Base-by-base conservation (phyloP, 2,797 vertebrate genomes). In the Sebastes aleutianus region DNA sequence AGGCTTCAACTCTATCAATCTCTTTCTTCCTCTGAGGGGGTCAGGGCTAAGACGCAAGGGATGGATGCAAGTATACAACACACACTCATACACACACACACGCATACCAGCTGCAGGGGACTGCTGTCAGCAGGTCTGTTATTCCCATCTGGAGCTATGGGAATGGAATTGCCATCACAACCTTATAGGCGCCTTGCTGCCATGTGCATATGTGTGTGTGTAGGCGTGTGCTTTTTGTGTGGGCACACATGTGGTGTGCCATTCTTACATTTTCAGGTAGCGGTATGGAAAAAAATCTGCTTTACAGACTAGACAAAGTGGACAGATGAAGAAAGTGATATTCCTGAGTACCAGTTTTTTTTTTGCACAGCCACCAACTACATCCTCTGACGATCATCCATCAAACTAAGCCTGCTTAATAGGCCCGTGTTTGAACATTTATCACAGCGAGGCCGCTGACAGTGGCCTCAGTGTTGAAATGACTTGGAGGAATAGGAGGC, bases 321-420 rank as follows among this genome's bases (percentile, higher is more conserved):
- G 85, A 92, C 76, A 69, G 62, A 91, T 83, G 83, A 89, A 78
- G 87, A 93, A 92, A 91, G 64, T 68, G 79, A 94, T 91, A 93
- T 92, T 91, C 87, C 85, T 85, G 85, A 86, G 80, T 89, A 87
- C 58, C 68, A 76, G 70, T 56, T 61, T 64, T 62, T 62, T 79
- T 53, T 78, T 61, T 75, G 73, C 57, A 47, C 57, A 73, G 75
- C 71, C 80, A 91, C 76, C 64, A 62, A 54, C 61, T 75, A 36
- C 81, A 81, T 72, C 75, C 79, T 66, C 75, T 89, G 87, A 91
- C 92, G 85, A 75, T 85, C 89, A 92, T 94, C 87, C 70, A 88
- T 94, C 91, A 91, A 63, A 74, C 69, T 86, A 80, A 90, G 83
- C 68, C 70, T 43, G 13, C 61, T 47, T 86, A 88, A 91, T 75